Conservation (phyloP, 2,888 invertebrate genomes). For the Drosophila mettleri region DNA sequence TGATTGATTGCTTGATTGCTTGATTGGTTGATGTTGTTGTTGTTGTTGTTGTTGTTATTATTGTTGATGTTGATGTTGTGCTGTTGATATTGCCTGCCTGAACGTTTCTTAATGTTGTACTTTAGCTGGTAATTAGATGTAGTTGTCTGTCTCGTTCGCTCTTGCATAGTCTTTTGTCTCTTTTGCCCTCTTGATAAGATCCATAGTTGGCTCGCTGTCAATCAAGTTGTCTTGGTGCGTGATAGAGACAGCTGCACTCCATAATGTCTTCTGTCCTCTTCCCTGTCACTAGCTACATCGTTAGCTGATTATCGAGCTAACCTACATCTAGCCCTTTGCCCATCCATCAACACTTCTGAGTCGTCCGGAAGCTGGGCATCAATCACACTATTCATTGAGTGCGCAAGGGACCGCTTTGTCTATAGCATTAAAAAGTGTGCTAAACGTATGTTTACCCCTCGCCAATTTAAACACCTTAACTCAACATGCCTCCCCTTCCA, state of each 20-base stretch:
- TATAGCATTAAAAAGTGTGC: neutral
- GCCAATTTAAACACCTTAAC: neutral
- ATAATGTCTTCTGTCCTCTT: neutral
- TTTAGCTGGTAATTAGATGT: conserved; percentile 1
- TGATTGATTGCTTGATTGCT: conserved; percentile 24
- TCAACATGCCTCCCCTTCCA: neutral
- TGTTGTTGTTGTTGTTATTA: conserved; percentile 25
- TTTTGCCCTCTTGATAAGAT: neutral
- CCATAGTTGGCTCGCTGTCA: neutral
- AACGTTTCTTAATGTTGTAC: conserved; percentile 7
- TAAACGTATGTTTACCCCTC: neutral
- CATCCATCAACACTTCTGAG: neutral
- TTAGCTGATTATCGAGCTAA: neutral
- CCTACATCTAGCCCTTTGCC: neutral
- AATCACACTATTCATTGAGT: neutral
- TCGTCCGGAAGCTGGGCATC: neutral
- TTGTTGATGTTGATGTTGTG: conserved; percentile 13
- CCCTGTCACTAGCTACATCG: neutral
- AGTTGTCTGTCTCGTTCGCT: conserved; percentile 11
- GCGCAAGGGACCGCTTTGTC: conserved; percentile 8
- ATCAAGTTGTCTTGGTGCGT: too few species aligned
- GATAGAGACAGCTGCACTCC: neutral
- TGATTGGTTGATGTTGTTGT: conserved; percentile 2
- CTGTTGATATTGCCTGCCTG: conserved; percentile 21
- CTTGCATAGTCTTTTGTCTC: neutral